Evolutionary conservation across 2,797 vertebrate species (phyloP).

Genomic region (Lutjanus campechanus): DNA sequence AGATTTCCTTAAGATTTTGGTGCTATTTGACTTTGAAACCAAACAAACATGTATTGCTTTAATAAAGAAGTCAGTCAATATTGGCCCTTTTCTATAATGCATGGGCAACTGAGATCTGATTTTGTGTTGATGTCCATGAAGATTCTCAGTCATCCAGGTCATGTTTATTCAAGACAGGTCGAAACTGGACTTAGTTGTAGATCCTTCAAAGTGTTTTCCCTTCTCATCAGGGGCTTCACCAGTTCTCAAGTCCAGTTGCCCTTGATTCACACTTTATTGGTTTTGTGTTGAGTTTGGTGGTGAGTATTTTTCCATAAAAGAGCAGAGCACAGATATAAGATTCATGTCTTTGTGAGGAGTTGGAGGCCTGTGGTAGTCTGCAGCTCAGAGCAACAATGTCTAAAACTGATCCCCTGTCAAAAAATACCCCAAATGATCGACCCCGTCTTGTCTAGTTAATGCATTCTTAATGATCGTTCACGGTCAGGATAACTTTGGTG

Average conservation of each 20-base stretch:
- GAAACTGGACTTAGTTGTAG: too few species aligned
- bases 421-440: neutral
- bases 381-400: neutral
- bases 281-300: neutral
- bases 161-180: too few species aligned
- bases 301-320: neutral
- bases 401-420: neutral
- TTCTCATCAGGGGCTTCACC: too few species aligned
- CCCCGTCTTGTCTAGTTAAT: neutral
- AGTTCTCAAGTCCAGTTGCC: too few species aligned
- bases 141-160: too few species aligned
- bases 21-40: neutral
- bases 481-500: neutral
- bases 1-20: neutral
- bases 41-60: neutral
- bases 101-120: neutral
- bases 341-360: neutral
- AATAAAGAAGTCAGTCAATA: neutral
- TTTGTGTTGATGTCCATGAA: neutral
- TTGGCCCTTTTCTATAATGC: neutral
- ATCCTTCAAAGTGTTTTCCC: too few species aligned
- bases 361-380: neutral
- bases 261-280: too few species aligned
- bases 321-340: neutral
- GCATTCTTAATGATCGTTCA: neutral